phyloP scores from a whole-genome alignment of 2,888 invertebrate species.

The Quadriops clusia region DNA sequence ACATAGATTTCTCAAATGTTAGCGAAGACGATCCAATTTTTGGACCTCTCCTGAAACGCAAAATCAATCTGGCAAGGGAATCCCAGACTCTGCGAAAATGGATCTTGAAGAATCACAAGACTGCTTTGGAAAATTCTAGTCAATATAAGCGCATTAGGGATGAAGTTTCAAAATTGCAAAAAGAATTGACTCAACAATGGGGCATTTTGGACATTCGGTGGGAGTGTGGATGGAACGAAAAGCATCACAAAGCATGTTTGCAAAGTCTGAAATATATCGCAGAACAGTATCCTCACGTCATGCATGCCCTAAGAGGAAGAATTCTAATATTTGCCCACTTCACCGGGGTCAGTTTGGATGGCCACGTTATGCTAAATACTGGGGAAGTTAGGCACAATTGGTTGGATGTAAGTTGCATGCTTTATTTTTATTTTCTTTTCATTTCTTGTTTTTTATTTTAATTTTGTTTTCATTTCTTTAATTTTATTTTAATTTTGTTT shows the following conservation, averaged over 20 bases:
- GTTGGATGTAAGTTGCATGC: conserved; percentile 62
- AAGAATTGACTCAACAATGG: conserved; percentile 45
- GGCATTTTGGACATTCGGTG: conserved; percentile 52
- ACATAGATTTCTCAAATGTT: conserved; percentile 29
- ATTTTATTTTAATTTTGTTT: no score
- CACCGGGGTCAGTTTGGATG: conserved; percentile 84
- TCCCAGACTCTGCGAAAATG: conserved; percentile 45
- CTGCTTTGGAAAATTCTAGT: conserved; percentile 55
- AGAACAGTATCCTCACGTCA: conserved; percentile 59
- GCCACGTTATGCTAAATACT: conserved; percentile 80
- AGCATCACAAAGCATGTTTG: conserved; percentile 83
- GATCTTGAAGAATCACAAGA: conserved; percentile 56
- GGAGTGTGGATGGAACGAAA: conserved; percentile 81
- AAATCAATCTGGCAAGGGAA: conserved; percentile 35
- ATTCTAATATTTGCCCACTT: conserved; percentile 77
- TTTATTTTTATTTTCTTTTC: conserved; percentile 1
- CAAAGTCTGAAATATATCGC: conserved; percentile 68
- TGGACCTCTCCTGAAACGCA: conserved; percentile 39
- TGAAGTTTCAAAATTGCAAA: conserved; percentile 59
- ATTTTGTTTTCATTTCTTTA: no score
- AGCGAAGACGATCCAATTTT: conserved; percentile 42
- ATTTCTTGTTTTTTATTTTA: no score
- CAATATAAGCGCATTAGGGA: conserved; percentile 54
- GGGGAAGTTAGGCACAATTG: conserved; percentile 90
- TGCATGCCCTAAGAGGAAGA: conserved; percentile 57